phyloP scores from a whole-genome alignment of 2,797 vertebrate species.

The Pogoniulus pusillus region DNA sequence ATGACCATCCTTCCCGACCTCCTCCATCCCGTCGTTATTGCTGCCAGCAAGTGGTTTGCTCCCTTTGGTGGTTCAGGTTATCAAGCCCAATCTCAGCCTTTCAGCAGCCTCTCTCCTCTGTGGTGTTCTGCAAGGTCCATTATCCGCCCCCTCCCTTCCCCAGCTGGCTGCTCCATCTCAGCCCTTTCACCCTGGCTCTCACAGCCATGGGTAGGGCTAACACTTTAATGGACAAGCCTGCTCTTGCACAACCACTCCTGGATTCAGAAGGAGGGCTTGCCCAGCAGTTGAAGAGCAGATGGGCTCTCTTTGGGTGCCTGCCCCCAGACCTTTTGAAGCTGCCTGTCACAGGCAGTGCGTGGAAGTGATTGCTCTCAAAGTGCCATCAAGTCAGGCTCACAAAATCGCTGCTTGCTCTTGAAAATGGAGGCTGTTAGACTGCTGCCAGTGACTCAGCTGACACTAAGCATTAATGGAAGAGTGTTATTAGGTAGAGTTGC shows the following conservation, averaged over 20 bases:
- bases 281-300: neutral
- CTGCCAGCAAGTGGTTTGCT: neutral
- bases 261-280: rapidly evolving
- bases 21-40: neutral
- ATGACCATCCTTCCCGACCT: neutral
- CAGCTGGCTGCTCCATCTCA: neutral
- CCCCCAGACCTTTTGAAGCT: neutral
- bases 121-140: neutral
- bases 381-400: neutral
- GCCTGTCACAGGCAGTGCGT: rapidly evolving
- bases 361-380: neutral
- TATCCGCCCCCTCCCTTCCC: neutral
- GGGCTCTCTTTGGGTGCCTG: neutral
- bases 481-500: slow-evolving; percentile 33
- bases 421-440: neutral
- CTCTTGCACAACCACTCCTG: slow-evolving; percentile 34
- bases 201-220: slow-evolving; percentile 6
- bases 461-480: neutral
- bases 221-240: slow-evolving; percentile 2
- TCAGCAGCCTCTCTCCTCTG: neutral
- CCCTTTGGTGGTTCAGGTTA: neutral
- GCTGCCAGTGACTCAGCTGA: neutral
- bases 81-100: neutral
- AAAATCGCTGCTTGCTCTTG: neutral
- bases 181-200: neutral